Base-by-base conservation (phyloP, 2,113 vertebrate species). In the Larimichthys polyactis region DNA sequence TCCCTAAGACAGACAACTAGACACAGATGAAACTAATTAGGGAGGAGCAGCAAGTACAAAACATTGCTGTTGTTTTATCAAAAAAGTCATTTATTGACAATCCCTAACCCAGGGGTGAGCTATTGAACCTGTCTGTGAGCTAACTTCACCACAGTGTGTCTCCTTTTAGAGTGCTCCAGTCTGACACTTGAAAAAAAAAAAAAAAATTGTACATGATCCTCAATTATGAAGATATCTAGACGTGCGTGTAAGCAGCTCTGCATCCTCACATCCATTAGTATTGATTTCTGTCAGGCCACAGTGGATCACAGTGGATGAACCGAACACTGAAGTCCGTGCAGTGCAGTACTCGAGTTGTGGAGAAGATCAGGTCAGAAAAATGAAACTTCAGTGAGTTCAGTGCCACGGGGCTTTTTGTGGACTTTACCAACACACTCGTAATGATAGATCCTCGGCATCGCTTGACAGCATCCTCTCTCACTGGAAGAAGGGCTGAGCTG, bases 341-440 rank as follows among this genome's bases (percentile, higher is more conserved):
- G 57, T 11, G 32, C 48, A n/a, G 22, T 17, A 11, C 32, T 63
- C 2, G 11, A 78, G 71, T 51, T 63, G 40, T 78, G 68, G 49
- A 46, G 84, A 49, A 84, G 58, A 73, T 75, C 66, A 55, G 71
- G 36, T 27, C 49, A 20, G 46, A 70, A 85, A 85, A 84, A 82
- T 63, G 15, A 66, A 82, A 84, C 71, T 82, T 81, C 43, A 81
- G 72, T 36, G 27, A 89, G 78, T 57, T 77, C 76, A 86, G 60
- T 55, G 90, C 81, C 86, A 81, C 82, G 0, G 84, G 90, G 81
- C 82, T 87, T 78, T 88, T 59, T 68, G 62, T 73, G 59, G 65
- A 40, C 63, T 79, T 80, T 44, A 58, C 55, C 52, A 67, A 75
- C 69, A 79, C 60, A 12, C 68, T 79, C 7, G 51, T 81, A 44